Evolutionary conservation across 2,797 vertebrate genomes (phyloP).

Genomic region (Hipposideros larvatus): DNA sequence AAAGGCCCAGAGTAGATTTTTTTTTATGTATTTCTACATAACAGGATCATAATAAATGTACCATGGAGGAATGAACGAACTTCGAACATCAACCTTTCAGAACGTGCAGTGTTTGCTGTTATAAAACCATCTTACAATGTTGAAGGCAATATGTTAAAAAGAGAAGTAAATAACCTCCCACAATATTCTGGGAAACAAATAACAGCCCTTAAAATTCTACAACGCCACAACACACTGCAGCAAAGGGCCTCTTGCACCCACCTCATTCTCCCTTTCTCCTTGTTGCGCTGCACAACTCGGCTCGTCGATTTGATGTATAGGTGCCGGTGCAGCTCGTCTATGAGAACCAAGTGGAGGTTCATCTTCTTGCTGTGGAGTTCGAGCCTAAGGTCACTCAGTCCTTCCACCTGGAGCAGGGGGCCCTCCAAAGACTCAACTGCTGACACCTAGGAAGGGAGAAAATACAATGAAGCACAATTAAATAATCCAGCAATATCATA

Average conservation of each 20-base stretch:
- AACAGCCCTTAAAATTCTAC: not conserved
- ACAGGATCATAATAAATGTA: not conserved
- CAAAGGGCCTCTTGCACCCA: constrained; percentile 46
- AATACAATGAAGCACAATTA: not conserved
- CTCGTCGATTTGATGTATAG: constrained; percentile 98
- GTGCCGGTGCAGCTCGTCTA: constrained; percentile 97
- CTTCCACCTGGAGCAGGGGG: constrained; percentile 96
- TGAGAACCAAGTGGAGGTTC: constrained; percentile 97
- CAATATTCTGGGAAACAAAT: not conserved
- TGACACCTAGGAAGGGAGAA: constrained; percentile 90
- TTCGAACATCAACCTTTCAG: not conserved
- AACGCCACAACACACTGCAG: not conserved
- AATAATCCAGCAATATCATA: not conserved
- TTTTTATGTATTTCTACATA: not conserved
- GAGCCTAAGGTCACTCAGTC: constrained; percentile 96
- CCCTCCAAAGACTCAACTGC: constrained; percentile 96
- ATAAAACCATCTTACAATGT: not conserved
- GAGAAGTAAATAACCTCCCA: not conserved
- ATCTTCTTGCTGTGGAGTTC: constrained; percentile 99
- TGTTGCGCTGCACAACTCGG: constrained; percentile 93
- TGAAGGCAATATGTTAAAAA: not conserved
- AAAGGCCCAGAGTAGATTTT: not conserved
- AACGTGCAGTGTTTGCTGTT: not conserved
- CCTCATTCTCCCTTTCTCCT: constrained; percentile 91
- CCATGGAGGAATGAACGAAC: not conserved